Evolutionary conservation across 2,797 vertebrate genomes (phyloP).

Genomic region (Vultur gryphus): DNA sequence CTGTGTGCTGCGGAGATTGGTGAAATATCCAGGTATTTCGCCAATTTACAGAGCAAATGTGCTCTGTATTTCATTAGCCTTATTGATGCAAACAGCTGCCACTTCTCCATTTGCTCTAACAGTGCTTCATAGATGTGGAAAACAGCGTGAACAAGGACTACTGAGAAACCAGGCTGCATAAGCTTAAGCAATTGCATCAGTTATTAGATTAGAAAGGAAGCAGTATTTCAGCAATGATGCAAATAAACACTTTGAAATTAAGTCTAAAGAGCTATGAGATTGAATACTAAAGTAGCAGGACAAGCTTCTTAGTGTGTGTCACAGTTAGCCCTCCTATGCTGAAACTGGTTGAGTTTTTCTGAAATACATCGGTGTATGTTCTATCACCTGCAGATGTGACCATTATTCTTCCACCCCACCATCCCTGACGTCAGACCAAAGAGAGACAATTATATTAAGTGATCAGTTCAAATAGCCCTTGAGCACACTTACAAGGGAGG

Average conservation of each 20-base stretch:
- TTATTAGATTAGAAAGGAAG: background rate
- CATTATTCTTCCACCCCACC: background rate
- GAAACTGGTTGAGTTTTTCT: background rate
- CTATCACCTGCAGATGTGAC: background rate
- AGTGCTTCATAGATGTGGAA: background rate
- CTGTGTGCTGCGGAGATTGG: background rate
- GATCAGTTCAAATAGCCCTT: background rate
- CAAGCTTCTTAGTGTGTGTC: background rate
- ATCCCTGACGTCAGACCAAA: background rate
- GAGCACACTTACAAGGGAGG: background rate
- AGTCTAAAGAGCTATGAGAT: background rate
- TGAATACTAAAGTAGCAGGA: background rate
- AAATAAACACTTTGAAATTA: background rate
- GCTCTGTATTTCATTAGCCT: background rate
- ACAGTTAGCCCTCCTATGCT: background rate
- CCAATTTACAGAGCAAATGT: background rate
- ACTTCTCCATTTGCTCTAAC: background rate
- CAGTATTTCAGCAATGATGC: background rate
- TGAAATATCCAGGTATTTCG: background rate
- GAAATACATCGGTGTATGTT: background rate
- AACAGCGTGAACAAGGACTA: background rate
- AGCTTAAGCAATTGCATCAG: background rate
- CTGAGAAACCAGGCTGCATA: background rate
- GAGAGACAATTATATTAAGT: background rate
- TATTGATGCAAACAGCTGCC: background rate